Evolutionary conservation across 2,888 invertebrate genomes (phyloP).

Genomic region (Tipula confusa): DNA sequence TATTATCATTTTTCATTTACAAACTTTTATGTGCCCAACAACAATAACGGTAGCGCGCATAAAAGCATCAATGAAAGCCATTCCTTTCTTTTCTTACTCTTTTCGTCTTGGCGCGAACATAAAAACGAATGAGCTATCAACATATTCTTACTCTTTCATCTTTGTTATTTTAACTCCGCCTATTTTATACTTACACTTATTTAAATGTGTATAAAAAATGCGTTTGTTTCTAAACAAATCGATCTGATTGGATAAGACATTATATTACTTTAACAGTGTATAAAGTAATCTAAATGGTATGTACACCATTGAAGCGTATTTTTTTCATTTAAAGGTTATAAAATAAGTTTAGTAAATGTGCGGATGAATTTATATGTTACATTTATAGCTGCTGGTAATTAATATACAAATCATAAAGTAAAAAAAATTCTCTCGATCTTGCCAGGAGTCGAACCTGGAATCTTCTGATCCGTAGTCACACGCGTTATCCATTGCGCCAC

Average conservation of each 20-base stretch:
- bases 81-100: neutral
- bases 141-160: neutral
- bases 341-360: no score
- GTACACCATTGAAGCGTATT: neutral
- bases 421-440: no score
- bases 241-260: neutral
- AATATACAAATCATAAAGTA: no score
- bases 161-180: neutral
- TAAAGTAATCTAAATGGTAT: neutral
- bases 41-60: neutral
- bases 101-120: neutral
- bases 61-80: neutral
- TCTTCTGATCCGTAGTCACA: conserved; percentile 32
- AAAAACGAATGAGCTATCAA: neutral
- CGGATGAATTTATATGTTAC: no score
- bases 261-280: neutral
- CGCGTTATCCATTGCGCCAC: conserved; percentile 33
- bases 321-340: no score
- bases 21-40: neutral
- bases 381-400: neutral
- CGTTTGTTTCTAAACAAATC: neutral
- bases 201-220: neutral
- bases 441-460: conserved; percentile 33
- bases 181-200: neutral
- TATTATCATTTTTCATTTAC: neutral